Percentiles rank a stretch among this genome's conserved stretches.
These are phyloP conservation scores for Capra hircus DNA, from an alignment of 2,113 vertebrate species.

Conservation along the genomic window DNA sequence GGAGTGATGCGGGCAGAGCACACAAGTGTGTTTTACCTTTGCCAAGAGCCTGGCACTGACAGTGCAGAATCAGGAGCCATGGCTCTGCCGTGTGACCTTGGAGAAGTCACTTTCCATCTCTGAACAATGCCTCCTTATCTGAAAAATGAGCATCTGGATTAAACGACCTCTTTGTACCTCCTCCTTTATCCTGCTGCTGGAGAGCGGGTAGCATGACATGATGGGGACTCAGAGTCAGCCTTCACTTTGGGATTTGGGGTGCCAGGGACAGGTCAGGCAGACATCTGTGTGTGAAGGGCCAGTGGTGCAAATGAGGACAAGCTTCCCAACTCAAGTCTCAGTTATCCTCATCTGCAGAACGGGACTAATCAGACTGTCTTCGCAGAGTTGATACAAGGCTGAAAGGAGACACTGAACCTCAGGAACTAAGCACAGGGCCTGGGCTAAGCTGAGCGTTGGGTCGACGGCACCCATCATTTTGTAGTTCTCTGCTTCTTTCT, in stretches of 20 bases:
- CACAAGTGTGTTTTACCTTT: not conserved
- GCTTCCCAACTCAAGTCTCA: not conserved
- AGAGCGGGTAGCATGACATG: rapidly evolving
- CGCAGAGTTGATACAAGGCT: not conserved
- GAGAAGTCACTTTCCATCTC: not conserved
- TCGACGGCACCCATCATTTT: rapidly evolving
- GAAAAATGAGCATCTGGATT: not conserved
- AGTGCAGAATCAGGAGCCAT: not conserved
- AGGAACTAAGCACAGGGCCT: rapidly evolving
- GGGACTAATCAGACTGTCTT: not conserved
- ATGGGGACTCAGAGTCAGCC: not conserved
- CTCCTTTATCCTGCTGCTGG: not conserved
- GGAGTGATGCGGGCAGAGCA: rapidly evolving
- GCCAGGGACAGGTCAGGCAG: no score
- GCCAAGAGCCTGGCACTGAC: no score
- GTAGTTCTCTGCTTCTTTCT: not conserved
- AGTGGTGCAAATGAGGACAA: not conserved
- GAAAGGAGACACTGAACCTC: rapidly evolving
- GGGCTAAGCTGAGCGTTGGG: rapidly evolving
- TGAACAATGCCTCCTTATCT: not conserved
- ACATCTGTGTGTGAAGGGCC: not conserved
- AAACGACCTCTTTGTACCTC: not conserved
- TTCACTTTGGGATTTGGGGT: not conserved
- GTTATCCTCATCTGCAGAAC: not conserved
- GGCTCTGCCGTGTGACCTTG: not conserved